Evolutionary conservation across 2,888 invertebrate genomes (phyloP).

Genomic region (Prosopocoilus inquinatus): DNA sequence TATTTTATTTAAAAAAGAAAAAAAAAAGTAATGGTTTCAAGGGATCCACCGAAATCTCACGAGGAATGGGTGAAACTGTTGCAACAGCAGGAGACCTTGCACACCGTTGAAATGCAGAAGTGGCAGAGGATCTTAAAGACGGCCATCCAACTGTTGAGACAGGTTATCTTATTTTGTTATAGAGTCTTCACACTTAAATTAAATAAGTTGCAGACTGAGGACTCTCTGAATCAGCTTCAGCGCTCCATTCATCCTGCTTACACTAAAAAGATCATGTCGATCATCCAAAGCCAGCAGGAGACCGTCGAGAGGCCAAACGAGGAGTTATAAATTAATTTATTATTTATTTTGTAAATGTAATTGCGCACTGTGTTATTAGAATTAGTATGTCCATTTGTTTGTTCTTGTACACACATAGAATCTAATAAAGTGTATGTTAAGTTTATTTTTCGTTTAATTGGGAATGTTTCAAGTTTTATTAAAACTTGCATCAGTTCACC

Average conservation of each 20-base stretch:
- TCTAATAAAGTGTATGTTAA: slow-evolving; percentile 19
- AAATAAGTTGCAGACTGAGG: slow-evolving; percentile 65
- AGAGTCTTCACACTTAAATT: slow-evolving; percentile 22
- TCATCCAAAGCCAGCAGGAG: slow-evolving; percentile 43
- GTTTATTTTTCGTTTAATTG: too few relatives aligned
- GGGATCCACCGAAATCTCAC: slow-evolving; percentile 69
- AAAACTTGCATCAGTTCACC: too few relatives aligned
- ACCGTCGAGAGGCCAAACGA: slow-evolving; percentile 25
- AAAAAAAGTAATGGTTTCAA: slow-evolving; percentile 37
- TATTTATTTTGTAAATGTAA: slow-evolving; percentile 30
- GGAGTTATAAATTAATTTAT: slow-evolving; percentile 24
- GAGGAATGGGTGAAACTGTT: slow-evolving; percentile 81
- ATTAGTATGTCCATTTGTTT: slow-evolving; percentile 35
- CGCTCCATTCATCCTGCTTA: slow-evolving; percentile 59
- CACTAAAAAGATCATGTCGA: slow-evolving; percentile 55
- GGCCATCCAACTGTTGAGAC: slow-evolving; percentile 68
- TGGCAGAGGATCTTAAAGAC: slow-evolving; percentile 77
- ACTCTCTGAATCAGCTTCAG: slow-evolving; percentile 71
- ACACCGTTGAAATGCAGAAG: slow-evolving; percentile 76
- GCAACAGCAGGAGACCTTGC: slow-evolving; percentile 77
- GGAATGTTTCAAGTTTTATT: too few relatives aligned
- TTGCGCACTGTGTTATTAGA: slow-evolving; percentile 40
- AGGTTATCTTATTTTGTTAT: slow-evolving; percentile 55
- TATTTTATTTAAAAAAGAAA: not conserved
- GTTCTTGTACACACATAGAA: slow-evolving; percentile 36